Evolutionary conservation across 2,113 vertebrate species (phyloP), one percentile per base, ranked within the genome.

Genomic region (Erythrocebus patas): DNA sequence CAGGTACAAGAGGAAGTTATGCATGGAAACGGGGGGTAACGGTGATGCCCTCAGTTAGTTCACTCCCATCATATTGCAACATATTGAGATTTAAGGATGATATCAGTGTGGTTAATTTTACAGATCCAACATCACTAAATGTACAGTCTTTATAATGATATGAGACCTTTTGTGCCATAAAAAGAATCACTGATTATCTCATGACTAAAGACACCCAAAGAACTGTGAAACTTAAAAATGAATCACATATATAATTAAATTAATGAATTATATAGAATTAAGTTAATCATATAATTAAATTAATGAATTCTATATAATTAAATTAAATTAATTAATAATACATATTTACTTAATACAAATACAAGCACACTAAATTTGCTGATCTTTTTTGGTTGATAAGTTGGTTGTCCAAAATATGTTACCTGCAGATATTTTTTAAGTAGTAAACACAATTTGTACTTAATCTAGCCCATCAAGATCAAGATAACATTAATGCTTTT

Each of bases 161-260:
- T 12, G 27, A 93, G 52, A 75, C 35, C 32, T 96, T 48, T 81
- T 76, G 2, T 23, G 73, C 64, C 61, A 79, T 3, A 38, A 27
- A 85, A 35, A 93, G 55, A 93, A 82, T 66, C 38, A 64, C 23
- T 73, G 38, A 68, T 80, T 52, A 82, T 76, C 35, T 75, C 55
- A 12, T 18, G 30, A 50, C 18, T 9, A 78, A 83, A 88, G 22
- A 82, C 30, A 64, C 11, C 5, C 40, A n/a, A 93, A 76, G 40
- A 93, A 86, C 1, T 85, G 90, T 72, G 18, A 81, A 68, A 38
- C n/a, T 78, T 87, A 94, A 88, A 91, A 83, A 72, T 76, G 11
- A 87, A 96, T 40, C 75, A 50, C 9, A 25, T 68, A 52, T 30
- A 68, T 35, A 55, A 55, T 20, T 20, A 55, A 55, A 55, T 55